Conservation (phyloP, 1,140 invertebrate genomes). For the Teleopsis dalmanni region DNA sequence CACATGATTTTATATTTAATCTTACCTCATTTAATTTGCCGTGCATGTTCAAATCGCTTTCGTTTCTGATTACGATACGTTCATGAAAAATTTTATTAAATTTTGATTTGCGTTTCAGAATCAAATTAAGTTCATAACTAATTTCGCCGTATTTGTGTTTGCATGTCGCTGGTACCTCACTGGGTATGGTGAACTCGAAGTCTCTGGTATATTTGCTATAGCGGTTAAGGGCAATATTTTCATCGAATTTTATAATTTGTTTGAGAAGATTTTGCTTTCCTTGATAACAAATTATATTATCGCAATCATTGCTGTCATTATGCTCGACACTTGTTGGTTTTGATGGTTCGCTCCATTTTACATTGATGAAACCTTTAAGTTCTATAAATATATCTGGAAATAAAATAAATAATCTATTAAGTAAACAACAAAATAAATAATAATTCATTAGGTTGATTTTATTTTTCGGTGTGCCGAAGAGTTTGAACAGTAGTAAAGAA, state of each 20-base stretch:
- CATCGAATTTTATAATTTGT: not conserved
- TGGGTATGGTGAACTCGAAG: not conserved
- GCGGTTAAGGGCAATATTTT: not conserved
- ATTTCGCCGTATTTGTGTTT: slow-evolving; percentile 17
- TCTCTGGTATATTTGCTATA: not conserved
- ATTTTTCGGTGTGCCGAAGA: too few species aligned
- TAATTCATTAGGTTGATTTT: too few species aligned
- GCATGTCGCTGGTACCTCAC: slow-evolving; percentile 21
- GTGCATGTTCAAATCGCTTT: slow-evolving; percentile 13
- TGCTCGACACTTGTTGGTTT: not conserved
- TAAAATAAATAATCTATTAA: too few species aligned
- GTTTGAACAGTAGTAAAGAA: too few species aligned
- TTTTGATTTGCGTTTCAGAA: slow-evolving; percentile 18
- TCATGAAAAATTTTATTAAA: slow-evolving; percentile 21
- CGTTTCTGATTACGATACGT: slow-evolving; percentile 19
- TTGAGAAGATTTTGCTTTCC: not conserved
- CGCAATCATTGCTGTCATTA: slow-evolving; percentile 1
- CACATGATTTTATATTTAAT: not conserved
- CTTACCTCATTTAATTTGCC: not conserved
- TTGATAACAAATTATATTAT: not conserved
- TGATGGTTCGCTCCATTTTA: too few species aligned
- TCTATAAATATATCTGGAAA: too few species aligned
- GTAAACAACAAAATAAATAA: too few species aligned
- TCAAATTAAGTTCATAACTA: slow-evolving; percentile 16
- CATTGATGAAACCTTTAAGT: too few species aligned